Base-by-base conservation (phyloP, 2,113 vertebrate species). In the Egretta garzetta region DNA sequence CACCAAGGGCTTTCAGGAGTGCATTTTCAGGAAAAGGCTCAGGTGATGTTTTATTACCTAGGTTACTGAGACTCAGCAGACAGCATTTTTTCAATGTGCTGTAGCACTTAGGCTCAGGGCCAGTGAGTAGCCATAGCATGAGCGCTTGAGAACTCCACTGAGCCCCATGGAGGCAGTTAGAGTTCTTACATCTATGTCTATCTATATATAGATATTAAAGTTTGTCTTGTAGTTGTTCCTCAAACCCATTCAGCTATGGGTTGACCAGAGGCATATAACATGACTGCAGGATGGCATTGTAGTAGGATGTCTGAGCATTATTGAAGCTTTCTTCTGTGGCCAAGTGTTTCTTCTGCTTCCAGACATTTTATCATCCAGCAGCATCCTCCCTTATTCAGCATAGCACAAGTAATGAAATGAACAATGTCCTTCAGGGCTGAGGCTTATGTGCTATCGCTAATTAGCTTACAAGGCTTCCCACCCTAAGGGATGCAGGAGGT, bases 401-500 rank as follows among this genome's bases (percentile, higher is more conserved):
- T 2, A 91, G 43, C 47, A 68, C 62, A 77, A 95, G 62, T 77
- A 88, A 95, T 93, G 89, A 95, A 94, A 92, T 56, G 59, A 94
- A 52, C 39, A 90, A 74, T 49, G 18, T 45, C 79, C 81, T 92
- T 96, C 76, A 94, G 76, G 66, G 75, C 39, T 74, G 70, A 90
- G 79, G 84, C 52, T 97, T 95, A 86, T 90, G 59, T 89, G 24
- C 41, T 94, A 82, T 84, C 59, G 41, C 81, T 97, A 96, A 96
- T 97, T 97, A 97, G 79, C 79, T 97, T 5, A 93, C 85, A 90
- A 93, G 85, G 2, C 62, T 94, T 80, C 81, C 47, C 59, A 88
- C 67, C 67, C 80, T 86, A 55, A 53, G 73, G 72, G 68, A 87
- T 90, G 37, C 0, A 0, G 37, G 30, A 97, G 33, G 47, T 60